A percentile compares a stretch with the other conserved stretches of the same genome.
Evolutionary conservation across 1,140 invertebrate genomes (phyloP).

Genomic region (Trinorchestia longiramus): DNA sequence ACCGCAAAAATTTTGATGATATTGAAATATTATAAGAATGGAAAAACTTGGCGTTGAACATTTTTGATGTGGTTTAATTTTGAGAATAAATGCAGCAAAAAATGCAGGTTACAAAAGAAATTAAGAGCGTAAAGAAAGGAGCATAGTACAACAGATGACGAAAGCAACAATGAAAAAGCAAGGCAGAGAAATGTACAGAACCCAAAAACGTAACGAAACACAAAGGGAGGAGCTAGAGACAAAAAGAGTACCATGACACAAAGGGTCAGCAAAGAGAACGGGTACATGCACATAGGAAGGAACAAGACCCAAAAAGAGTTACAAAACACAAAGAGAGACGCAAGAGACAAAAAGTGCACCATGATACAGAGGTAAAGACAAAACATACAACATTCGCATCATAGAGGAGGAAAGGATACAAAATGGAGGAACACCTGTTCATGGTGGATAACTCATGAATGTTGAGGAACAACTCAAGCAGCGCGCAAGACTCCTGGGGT

Average conservation of each 20-base stretch:
- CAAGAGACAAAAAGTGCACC: background rate
- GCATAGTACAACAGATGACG: background rate
- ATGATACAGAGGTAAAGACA: background rate
- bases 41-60: no score
- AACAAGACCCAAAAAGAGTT: background rate
- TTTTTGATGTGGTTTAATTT: no score
- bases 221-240: background rate
- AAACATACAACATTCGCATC: no score
- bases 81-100: no score
- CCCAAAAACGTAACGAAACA: background rate
- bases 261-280: no score
- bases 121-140: background rate
- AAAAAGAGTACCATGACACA: no score
- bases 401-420: background rate
- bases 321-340: background rate
- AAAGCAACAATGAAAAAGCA: background rate
- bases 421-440: background rate
- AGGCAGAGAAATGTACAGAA: background rate
- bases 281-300: no score
- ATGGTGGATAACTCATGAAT: background rate
- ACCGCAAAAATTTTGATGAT: background rate
- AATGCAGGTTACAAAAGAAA: no score
- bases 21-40: background rate
- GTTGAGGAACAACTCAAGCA: background rate
- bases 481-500: background rate